Evolutionary conservation across 2,113 vertebrate genomes (phyloP).

Genomic region (Ictalurus punctatus): DNA sequence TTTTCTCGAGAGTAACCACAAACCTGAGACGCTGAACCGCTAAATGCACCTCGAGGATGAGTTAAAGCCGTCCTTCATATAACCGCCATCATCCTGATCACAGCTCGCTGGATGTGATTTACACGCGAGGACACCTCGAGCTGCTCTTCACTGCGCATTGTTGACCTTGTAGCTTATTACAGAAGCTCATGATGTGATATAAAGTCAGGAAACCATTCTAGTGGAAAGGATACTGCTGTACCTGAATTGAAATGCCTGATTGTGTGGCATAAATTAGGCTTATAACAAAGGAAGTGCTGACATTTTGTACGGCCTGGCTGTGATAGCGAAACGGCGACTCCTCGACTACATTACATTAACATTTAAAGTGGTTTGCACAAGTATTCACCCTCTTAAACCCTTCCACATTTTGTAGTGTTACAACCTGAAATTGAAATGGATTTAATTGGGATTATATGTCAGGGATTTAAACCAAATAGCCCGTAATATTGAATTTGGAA

Average conservation of each 20-base stretch:
- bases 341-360: background rate
- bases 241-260: background rate
- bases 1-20: constrained; percentile 18
- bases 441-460: background rate
- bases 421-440: background rate
- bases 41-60: constrained; percentile 11
- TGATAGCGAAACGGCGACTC: background rate
- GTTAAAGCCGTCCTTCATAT: constrained; percentile 23
- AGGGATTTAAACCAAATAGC: background rate
- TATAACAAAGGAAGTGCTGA: background rate
- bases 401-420: background rate
- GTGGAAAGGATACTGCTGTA: background rate
- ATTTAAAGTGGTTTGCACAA: background rate
- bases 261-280: constrained; percentile 16
- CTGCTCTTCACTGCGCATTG: background rate
- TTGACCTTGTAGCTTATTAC: constrained; percentile 24
- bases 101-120: constrained; percentile 9
- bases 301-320: background rate
- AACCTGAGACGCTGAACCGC: constrained; percentile 19
- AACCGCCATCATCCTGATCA: background rate
- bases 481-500: background rate
- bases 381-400: background rate
- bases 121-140: background rate
- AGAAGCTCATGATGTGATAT: background rate
- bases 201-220: background rate